phyloP scores from a whole-genome alignment of 2,888 invertebrate species.

The Xanthia icteritia region DNA sequence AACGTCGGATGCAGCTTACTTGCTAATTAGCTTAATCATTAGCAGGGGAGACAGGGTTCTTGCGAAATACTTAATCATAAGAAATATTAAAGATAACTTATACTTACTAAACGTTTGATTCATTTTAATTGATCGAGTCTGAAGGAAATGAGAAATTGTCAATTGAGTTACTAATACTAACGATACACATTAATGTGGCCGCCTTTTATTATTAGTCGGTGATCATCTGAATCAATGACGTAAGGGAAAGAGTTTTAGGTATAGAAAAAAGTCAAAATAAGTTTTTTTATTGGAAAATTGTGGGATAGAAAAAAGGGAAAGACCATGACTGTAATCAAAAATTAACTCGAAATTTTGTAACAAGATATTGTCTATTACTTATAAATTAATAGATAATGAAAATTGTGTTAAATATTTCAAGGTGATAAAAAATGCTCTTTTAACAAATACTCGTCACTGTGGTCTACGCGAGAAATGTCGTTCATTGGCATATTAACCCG shows the following conservation, averaged over 20 bases:
- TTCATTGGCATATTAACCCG: slow-evolving; percentile 5
- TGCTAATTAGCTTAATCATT: slow-evolving; percentile 22
- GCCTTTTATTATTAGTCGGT: neutral
- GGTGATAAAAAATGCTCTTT: neutral
- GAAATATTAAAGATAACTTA: slow-evolving; percentile 6
- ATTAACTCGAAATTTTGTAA: neutral
- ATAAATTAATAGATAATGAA: too few relatives aligned
- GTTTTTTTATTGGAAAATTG: neutral
- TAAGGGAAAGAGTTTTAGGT: neutral
- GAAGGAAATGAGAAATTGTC: neutral
- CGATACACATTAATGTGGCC: neutral
- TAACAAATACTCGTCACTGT: neutral
- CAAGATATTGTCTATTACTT: too few relatives aligned
- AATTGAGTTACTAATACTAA: slow-evolving; percentile 11
- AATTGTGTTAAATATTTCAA: neutral
- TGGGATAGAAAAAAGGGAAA: neutral
- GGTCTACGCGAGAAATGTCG: neutral
- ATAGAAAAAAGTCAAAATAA: neutral
- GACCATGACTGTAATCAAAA: neutral
- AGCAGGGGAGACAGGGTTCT: slow-evolving; percentile 2
- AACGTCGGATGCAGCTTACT: slow-evolving; percentile 22
- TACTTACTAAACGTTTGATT: slow-evolving; percentile 10
- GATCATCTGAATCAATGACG: neutral
- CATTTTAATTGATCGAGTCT: slow-evolving; percentile 31
- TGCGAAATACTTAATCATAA: slow-evolving; percentile 18